Evolutionary conservation across 2,113 vertebrate genomes (phyloP).

Genomic region (Acinonyx jubatus): DNA sequence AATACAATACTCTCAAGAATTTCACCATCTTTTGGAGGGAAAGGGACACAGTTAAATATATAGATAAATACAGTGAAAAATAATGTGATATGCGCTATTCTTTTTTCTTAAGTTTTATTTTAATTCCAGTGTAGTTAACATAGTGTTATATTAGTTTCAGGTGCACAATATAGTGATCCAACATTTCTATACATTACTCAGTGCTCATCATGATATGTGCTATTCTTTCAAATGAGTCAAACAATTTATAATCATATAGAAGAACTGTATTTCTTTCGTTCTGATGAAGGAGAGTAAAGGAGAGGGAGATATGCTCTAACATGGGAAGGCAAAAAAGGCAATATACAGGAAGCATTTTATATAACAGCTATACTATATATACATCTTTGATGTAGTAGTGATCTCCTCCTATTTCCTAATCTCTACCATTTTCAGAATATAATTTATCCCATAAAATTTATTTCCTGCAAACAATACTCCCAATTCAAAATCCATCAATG

Average conservation of each 20-base stretch:
- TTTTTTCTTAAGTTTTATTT: not conserved
- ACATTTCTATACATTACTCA: not conserved
- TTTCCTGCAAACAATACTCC: not conserved
- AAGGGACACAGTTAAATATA: not conserved
- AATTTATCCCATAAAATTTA: not conserved
- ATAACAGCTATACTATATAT: not conserved
- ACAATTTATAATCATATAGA: not conserved
- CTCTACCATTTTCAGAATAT: not conserved
- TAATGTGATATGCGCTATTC: not conserved
- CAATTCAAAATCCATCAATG: not conserved
- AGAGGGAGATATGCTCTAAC: not conserved
- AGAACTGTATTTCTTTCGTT: not conserved
- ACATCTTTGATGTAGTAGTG: not conserved
- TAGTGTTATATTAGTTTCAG: not conserved
- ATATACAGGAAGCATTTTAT: not conserved
- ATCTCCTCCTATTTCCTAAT: not conserved
- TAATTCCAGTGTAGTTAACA: not conserved
- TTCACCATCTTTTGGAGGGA: not conserved
- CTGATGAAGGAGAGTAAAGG: not conserved
- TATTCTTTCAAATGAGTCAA: not conserved
- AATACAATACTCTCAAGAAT: not conserved
- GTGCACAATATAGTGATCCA: not conserved
- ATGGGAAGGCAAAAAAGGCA: not conserved
- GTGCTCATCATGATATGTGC: not conserved
- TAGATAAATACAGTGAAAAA: not conserved